Percentiles rank a stretch among this genome's conserved stretches.
These are phyloP conservation scores for Hyaena hyaena DNA, from an alignment of 2,113 vertebrate genomes.

Conservation along the genomic window DNA sequence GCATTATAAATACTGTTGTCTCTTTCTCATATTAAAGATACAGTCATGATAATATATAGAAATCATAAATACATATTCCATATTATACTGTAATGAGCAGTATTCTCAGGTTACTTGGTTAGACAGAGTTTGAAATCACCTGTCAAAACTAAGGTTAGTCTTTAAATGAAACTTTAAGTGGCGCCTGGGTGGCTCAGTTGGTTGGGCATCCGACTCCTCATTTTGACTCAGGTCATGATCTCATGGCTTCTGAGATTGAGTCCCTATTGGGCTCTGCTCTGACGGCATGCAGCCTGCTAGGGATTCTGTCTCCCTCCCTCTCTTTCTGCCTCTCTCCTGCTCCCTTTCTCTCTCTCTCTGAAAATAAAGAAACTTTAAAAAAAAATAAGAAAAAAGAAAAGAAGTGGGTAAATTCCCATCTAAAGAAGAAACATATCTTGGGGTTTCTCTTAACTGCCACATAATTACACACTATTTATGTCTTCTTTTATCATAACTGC, in stretches of 20 bases:
- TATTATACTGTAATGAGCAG: neutral
- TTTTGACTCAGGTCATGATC: too few relatives aligned
- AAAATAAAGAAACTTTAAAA: too few relatives aligned
- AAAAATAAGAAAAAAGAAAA: too few relatives aligned
- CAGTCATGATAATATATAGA: neutral
- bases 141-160: neutral
- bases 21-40: neutral
- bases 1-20: neutral
- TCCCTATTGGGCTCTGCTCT: too few relatives aligned
- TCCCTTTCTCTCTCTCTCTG: too few relatives aligned
- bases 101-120: neutral
- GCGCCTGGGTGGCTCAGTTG: too few relatives aligned
- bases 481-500: constrained; percentile 6
- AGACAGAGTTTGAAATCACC: neutral
- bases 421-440: neutral
- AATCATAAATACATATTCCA: neutral
- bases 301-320: too few relatives aligned
- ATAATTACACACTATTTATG: neutral
- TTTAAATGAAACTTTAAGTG: neutral
- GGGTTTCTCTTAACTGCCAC: neutral
- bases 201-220: too few relatives aligned
- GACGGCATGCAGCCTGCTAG: too few relatives aligned
- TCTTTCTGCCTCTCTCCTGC: too few relatives aligned
- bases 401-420: too few relatives aligned
- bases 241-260: too few relatives aligned